Conservation (phyloP, 1,140 invertebrate genomes). For the Watersipora subatra region DNA sequence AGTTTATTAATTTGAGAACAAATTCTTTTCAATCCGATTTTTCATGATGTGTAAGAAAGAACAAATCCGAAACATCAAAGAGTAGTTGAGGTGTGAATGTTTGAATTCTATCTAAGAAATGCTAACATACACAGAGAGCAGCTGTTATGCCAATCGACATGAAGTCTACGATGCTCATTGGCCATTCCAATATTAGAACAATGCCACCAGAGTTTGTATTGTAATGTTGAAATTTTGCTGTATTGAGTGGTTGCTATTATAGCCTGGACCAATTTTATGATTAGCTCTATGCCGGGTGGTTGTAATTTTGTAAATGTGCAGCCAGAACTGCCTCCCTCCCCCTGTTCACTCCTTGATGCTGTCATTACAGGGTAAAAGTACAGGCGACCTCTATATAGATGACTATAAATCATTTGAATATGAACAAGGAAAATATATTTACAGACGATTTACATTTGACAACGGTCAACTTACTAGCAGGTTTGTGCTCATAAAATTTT, state of each 20-base stretch:
- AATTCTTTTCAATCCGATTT: neutral
- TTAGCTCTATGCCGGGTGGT: neutral
- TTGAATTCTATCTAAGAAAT: too few species aligned
- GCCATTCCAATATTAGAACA: too few species aligned
- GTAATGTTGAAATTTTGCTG: neutral
- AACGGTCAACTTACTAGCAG: constrained; percentile 46
- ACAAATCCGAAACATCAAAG: neutral
- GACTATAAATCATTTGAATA: constrained; percentile 80
- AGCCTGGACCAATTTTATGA: neutral
- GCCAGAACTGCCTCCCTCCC: neutral
- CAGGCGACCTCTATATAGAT: constrained; percentile 76
- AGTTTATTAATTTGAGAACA: neutral
- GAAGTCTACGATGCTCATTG: too few species aligned
- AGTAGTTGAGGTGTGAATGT: too few species aligned
- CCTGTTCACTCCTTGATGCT: constrained; percentile 16
- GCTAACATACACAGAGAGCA: too few species aligned
- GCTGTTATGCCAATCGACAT: too few species aligned
- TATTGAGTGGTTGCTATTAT: neutral
- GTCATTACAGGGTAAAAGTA: constrained; percentile 53
- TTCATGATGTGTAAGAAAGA: neutral
- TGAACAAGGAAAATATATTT: constrained; percentile 61
- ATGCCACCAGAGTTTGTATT: too few species aligned
- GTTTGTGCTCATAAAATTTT: constrained; percentile 16
- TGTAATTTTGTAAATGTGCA: neutral
- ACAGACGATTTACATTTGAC: constrained; percentile 54